Percentiles rank a stretch among this genome's conserved stretches.
Conservation (phyloP, 2,888 invertebrate species). For the Drosophila suboccidentalis region DNA sequence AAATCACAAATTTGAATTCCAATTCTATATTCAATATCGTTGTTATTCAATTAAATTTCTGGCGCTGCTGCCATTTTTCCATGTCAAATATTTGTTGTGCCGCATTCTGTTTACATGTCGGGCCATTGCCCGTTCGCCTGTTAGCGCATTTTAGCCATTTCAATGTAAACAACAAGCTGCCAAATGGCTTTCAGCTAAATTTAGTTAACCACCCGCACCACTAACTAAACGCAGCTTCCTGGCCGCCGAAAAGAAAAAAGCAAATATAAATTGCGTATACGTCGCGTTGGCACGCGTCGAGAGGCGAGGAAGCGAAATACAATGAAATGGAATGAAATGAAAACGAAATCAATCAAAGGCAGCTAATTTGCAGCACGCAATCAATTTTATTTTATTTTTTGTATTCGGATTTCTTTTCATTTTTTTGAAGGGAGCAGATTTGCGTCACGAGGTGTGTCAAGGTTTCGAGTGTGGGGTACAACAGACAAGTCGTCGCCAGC, state of each 20-base stretch:
- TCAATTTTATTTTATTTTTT: slow-evolving; percentile 51
- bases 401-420: not conserved
- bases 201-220: slow-evolving; percentile 17
- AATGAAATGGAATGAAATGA: slow-evolving; percentile 8
- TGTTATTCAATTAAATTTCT: slow-evolving; percentile 12
- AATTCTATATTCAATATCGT: slow-evolving; percentile 15
- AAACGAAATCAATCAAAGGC: slow-evolving; percentile 74
- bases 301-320: slow-evolving; percentile 15
- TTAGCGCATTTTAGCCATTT: slow-evolving; percentile 28
- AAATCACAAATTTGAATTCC: slow-evolving; percentile 8
- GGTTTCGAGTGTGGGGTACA: slow-evolving; percentile 18
- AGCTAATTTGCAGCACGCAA: slow-evolving; percentile 72
- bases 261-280: slow-evolving; percentile 45
- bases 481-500: slow-evolving; percentile 46
- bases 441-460: slow-evolving; percentile 63
- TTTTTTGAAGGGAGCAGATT: not conserved
- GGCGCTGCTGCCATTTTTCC: slow-evolving; percentile 5
- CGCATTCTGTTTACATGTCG: slow-evolving; percentile 47
- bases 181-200: slow-evolving; percentile 43
- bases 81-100: slow-evolving; percentile 14
- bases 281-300: slow-evolving; percentile 27
- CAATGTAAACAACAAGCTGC: slow-evolving; percentile 43
- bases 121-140: slow-evolving; percentile 50
- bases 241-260: not conserved
- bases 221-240: slow-evolving; percentile 49